Base-by-base conservation (phyloP, 2,113 vertebrate genomes). In the Pelusios castaneus region DNA sequence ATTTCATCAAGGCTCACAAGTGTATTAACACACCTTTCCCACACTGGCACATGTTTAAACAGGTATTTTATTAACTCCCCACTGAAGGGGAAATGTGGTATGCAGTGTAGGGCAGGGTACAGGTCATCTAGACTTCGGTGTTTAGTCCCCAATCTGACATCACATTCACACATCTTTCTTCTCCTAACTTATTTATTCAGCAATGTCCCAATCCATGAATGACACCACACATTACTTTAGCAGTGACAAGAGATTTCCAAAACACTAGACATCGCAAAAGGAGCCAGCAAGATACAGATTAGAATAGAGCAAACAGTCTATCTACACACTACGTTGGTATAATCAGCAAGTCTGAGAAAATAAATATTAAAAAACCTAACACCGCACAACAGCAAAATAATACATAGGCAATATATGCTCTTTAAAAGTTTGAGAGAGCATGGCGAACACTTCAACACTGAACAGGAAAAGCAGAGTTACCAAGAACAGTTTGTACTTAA, bases 1-100 rank as follows among this genome's bases (percentile, higher is more conserved):
- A 81, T 95, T 95, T 91, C 91, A 92, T 85, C 88, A 67, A 80
- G 90, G 92, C 92, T 96, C 93, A 22, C 56, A 95, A 95, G 95
- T 79, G 84, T 81, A 88, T 1, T 34, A 52, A 95, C 83, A 82
- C 91, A 86, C 91, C 49, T 85, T 94, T 94, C 92, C 89, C 55
- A 34, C 5, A 60, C 31, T 41, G 67, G 80, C n/a, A 67, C 54
- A 43, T 94, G 86, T 94, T 95, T 91, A 91, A 91, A 63, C 0
- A 83, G 60, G 81, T 82, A 82, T 94, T 97, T 93, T 34, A 80
- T 73, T 82, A 58, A 89, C 58, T 6, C 89, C 55, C 63, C 87
- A 91, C 91, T 92, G 87, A 93, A 86, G 51, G 51, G 67, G 70
- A 34, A 55, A n/a, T 0, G 12, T 31, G 31, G 58, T 34, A 12